Evolutionary conservation across 2,797 vertebrate genomes (phyloP).

Genomic region (Crax fasciolata): DNA sequence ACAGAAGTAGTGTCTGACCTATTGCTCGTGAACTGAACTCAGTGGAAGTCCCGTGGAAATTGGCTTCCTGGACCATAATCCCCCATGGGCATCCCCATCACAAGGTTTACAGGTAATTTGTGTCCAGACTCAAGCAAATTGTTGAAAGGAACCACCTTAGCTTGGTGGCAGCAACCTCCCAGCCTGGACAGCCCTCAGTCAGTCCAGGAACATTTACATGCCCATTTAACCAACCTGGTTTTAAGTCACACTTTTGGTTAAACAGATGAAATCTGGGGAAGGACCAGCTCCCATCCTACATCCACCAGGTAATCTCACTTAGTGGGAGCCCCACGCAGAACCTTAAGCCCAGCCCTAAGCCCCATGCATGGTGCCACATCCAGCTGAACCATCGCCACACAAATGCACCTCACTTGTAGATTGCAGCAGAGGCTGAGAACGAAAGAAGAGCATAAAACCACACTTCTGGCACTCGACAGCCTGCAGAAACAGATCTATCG

Average conservation of each 20-base stretch:
- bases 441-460: not conserved
- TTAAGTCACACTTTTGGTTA: not conserved
- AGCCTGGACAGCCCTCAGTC: not conserved
- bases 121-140: not conserved
- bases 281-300: not conserved
- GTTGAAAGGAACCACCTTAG: not conserved
- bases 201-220: not conserved
- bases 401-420: not conserved
- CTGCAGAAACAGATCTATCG: not conserved
- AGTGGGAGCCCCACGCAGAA: not conserved
- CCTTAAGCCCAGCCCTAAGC: not conserved
- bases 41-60: rapidly evolving
- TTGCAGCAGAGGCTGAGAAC: not conserved
- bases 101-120: not conserved
- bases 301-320: rapidly evolving
- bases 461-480: not conserved
- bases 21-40: not conserved
- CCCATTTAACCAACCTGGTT: not conserved
- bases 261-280: not conserved
- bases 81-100: not conserved
- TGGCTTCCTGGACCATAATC: rapidly evolving
- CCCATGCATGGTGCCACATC: rapidly evolving
- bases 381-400: not conserved
- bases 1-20: not conserved
- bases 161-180: not conserved